Percentiles rank a stretch among this genome's conserved stretches.
These are phyloP conservation scores for Isaurus tuberculatus DNA, from an alignment of 92 coral and sea anemone species.

Conservation along the genomic window DNA sequence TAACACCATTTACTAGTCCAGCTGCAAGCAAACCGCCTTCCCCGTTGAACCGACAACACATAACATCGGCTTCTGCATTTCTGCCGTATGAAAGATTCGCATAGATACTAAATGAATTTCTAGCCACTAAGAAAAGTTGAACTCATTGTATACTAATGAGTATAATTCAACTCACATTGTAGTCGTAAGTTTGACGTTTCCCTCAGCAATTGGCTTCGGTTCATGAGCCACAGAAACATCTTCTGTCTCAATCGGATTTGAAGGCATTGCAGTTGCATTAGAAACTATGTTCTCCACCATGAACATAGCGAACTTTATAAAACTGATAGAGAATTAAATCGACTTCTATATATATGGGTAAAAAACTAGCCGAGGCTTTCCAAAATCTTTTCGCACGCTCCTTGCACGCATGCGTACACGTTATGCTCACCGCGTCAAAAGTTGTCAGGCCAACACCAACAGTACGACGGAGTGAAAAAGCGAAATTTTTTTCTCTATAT, in stretches of 20 bases:
- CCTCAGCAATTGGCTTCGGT: slow-evolving; percentile 82
- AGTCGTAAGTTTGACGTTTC: slow-evolving; percentile 75
- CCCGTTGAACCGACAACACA: slow-evolving; percentile 97
- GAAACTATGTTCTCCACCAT: slow-evolving; percentile 90
- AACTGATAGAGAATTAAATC: background rate
- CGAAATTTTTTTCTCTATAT: no score
- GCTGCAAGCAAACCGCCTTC: slow-evolving; percentile 91
- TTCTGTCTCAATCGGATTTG: slow-evolving; percentile 77
- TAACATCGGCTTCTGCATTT: slow-evolving; percentile 90
- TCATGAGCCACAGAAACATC: slow-evolving; percentile 38
- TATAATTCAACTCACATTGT: slow-evolving; percentile 60
- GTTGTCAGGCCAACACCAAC: slow-evolving; percentile 39
- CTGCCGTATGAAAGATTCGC: slow-evolving; percentile 49
- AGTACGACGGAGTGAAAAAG: background rate
- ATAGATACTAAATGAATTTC: background rate
- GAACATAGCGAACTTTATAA: slow-evolving; percentile 66
- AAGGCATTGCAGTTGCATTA: slow-evolving; percentile 44
- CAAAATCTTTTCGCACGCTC: background rate
- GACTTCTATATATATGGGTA: background rate
- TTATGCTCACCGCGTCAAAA: slow-evolving; percentile 17
- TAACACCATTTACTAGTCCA: slow-evolving; percentile 90
- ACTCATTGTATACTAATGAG: no score
- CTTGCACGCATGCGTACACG: slow-evolving; percentile 27
- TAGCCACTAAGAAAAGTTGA: background rate
- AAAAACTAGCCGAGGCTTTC: background rate